Percentiles rank a stretch among this genome's conserved stretches.
Evolutionary conservation across 2,113 vertebrate species (phyloP).

Genomic region (Oncorhynchus clarkii): DNA sequence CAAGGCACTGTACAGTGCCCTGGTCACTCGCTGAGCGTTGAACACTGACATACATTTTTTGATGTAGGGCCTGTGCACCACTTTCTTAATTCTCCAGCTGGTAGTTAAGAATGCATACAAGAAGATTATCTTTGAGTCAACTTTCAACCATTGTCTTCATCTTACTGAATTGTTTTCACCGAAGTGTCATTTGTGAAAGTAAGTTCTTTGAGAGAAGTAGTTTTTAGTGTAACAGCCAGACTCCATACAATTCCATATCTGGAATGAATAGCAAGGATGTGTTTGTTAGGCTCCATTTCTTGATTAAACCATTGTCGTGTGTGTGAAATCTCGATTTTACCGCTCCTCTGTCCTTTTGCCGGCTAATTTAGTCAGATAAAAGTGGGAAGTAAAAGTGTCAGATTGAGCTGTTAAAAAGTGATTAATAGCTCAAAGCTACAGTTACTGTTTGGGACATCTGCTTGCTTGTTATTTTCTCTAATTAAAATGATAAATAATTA

Average conservation of each 20-base stretch:
- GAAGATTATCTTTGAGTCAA: neutral
- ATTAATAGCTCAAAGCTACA: conserved; percentile 54
- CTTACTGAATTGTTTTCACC: neutral
- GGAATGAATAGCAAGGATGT: conserved; percentile 40
- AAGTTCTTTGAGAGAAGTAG: neutral
- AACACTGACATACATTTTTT: neutral
- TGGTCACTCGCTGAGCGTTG: neutral
- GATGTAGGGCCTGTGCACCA: too few relatives aligned
- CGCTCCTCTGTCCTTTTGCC: conserved; percentile 47
- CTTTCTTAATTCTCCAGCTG: neutral
- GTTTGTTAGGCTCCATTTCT: conserved; percentile 16
- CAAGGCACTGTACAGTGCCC: too few relatives aligned
- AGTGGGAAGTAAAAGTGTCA: conserved; percentile 49
- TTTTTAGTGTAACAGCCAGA: neutral
- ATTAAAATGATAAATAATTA: conserved; percentile 64
- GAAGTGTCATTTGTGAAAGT: too few relatives aligned
- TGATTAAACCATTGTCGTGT: conserved; percentile 24
- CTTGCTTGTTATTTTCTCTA: conserved; percentile 48
- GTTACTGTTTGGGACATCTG: conserved; percentile 55
- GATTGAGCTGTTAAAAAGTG: conserved; percentile 32
- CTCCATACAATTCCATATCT: conserved; percentile 25
- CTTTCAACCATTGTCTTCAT: neutral
- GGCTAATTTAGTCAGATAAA: conserved; percentile 41
- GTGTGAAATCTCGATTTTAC: conserved; percentile 41
- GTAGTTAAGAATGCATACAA: neutral